phyloP scores from a whole-genome alignment of 2,797 vertebrate species.

The Anguilla marmorata region DNA sequence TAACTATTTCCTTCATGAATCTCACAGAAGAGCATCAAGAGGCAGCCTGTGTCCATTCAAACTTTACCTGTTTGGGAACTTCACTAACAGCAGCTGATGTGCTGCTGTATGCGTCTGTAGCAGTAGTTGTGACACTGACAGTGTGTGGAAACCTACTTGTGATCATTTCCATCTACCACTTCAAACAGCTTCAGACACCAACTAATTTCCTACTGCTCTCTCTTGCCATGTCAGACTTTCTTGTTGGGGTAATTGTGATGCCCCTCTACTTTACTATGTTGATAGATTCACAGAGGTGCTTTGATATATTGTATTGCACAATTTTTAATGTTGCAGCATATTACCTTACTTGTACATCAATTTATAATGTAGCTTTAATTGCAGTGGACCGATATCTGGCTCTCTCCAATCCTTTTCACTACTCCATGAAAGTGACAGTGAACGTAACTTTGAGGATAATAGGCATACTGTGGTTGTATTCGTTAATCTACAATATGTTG shows the following conservation, averaged over 20 bases:
- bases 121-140: too few species aligned
- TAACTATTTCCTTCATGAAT: too few species aligned
- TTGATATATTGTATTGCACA: neutral
- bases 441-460: neutral
- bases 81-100: too few species aligned
- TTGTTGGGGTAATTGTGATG: neutral
- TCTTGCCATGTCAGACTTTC: too few species aligned
- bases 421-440: conserved; percentile 21
- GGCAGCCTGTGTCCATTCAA: too few species aligned
- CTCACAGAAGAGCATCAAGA: too few species aligned
- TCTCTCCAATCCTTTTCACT: conserved; percentile 30
- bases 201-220: neutral
- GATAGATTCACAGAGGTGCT: neutral
- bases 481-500: neutral
- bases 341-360: neutral
- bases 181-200: too few species aligned
- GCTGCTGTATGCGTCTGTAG: too few species aligned
- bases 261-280: neutral
- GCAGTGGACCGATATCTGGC: conserved; percentile 35
- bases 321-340: neutral
- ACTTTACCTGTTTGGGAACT: too few species aligned
- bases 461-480: too few species aligned
- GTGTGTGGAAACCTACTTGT: too few species aligned
- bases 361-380: conserved; percentile 5
- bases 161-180: too few species aligned